Conservation (phyloP, 35 echinoderm and acorn worm species). For the Ptychodera flava region DNA sequence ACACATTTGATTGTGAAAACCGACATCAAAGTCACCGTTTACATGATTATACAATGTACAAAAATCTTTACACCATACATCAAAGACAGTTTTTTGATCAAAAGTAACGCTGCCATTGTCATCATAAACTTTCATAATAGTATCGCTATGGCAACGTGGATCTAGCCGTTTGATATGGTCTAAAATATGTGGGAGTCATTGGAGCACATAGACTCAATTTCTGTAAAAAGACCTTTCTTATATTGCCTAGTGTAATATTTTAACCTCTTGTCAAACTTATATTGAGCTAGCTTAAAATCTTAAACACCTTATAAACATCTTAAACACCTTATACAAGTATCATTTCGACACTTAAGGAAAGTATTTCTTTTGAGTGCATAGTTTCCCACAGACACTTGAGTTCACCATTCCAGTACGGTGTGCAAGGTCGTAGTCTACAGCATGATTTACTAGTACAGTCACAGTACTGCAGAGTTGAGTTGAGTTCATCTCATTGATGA, state of each 20-base stretch:
- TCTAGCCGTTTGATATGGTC: not conserved
- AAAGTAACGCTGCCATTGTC: not conserved
- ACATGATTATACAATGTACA: not conserved
- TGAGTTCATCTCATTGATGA: not conserved
- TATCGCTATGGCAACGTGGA: not conserved
- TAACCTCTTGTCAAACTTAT: not conserved
- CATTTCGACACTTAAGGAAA: not conserved
- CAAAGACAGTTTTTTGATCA: not conserved
- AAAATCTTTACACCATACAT: not conserved
- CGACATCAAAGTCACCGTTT: not conserved
- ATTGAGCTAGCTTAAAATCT: not conserved
- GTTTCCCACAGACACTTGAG: not conserved
- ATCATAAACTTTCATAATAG: not conserved
- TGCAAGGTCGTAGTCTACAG: not conserved
- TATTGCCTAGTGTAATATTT: not conserved
- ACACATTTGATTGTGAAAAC: not conserved
- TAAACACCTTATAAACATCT: too few relatives aligned
- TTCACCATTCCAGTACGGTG: not conserved
- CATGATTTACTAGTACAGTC: not conserved
- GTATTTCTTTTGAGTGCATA: not conserved
- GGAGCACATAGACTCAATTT: not conserved
- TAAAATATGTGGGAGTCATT: not conserved
- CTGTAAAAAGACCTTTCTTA: not conserved
- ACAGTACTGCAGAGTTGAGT: not conserved
- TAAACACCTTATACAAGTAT: not conserved